Percentiles rank a stretch among this genome's conserved stretches.
phyloP scores from a whole-genome alignment of 2,113 vertebrate species.

The Hippocampus zosterae region DNA sequence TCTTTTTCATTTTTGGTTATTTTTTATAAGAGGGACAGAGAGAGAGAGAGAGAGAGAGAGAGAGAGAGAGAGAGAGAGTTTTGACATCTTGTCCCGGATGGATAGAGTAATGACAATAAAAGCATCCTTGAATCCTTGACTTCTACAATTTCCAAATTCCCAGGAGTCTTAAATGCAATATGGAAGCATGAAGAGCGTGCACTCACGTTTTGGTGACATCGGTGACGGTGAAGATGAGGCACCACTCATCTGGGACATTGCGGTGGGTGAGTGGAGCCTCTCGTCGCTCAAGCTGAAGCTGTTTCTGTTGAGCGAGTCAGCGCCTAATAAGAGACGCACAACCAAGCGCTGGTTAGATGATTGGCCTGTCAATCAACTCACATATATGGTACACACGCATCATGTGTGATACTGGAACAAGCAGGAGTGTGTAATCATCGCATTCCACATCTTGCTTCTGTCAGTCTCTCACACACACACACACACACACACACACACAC shows the following conservation, averaged over 20 bases:
- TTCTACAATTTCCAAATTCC: not conserved
- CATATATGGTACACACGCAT: not conserved
- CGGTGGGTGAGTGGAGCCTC: slow-evolving; percentile 83
- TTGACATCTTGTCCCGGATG: too few species aligned
- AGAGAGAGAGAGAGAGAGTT: too few species aligned
- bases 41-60: too few species aligned
- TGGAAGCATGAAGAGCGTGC: not conserved
- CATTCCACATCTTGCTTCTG: slow-evolving; percentile 37
- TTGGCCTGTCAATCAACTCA: not conserved
- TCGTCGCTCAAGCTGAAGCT: slow-evolving; percentile 94
- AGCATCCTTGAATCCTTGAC: not conserved
- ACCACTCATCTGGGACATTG: slow-evolving; percentile 63
- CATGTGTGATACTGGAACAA: slow-evolving; percentile 41
- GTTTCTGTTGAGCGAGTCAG: slow-evolving; percentile 84
- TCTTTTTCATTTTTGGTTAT: too few species aligned
- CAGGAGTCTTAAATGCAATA: not conserved
- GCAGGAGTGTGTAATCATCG: slow-evolving; percentile 32
- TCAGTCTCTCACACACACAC: slow-evolving; percentile 10
- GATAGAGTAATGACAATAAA: too few species aligned
- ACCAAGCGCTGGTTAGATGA: not conserved
- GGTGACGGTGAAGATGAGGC: slow-evolving; percentile 64
- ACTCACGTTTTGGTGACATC: slow-evolving; percentile 80
- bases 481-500: slow-evolving; percentile 6
- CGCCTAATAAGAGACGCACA: slow-evolving; percentile 72
- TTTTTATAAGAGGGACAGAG: too few species aligned